Evolutionary conservation across 2,113 vertebrate genomes (phyloP), one percentile per base, ranked within the genome.

Genomic region (Corythornis madagascariensis): DNA sequence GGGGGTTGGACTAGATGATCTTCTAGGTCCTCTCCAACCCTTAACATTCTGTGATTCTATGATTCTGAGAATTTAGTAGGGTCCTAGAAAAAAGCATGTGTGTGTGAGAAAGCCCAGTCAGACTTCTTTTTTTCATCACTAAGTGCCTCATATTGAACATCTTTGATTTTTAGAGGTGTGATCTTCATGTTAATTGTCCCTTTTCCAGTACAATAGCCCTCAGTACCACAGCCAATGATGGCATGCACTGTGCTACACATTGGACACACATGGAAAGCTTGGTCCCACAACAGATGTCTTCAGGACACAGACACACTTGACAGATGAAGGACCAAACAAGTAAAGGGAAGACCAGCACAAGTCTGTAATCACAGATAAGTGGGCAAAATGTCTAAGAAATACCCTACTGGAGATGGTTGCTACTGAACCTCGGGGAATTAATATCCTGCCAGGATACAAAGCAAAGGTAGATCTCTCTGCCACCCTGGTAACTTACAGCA

Each of bases 301-400:
- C 42, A 57, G 50, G 26, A 38, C 45, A 84, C 0, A 0, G 64
- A 25, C 20, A 42, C 25, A 4, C 53, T 35, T 26, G 25, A 4
- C 59, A 60, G n/a, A 35, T 56, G 33, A 87, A 85, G 74, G 84
- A 87, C 31, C 48, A 40, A 64, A 50, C 6, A 38, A 80, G 67
- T 13, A 16, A 83, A 89, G n/a, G 0, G 3, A 77, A 79, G 66
- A 65, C 14, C 35, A 60, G 59, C 48, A 76, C 28, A 10, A 19
- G 28, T 56, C 74, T 92, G 89, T 79, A 83, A 91, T 83, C 84
- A 60, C 78, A 90, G 67, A 72, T 59, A 89, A 79, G 22, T 60
- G 60, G 84, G 86, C 86, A 83, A 86, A 92, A 11, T 56, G 75
- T 61, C 94, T 92, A 85, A 87, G 78, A 91, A 91, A 88, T 80